These are phyloP conservation scores for Heliconius himera DNA, from an alignment of 1,140 invertebrate species.

Conservation along the genomic window DNA sequence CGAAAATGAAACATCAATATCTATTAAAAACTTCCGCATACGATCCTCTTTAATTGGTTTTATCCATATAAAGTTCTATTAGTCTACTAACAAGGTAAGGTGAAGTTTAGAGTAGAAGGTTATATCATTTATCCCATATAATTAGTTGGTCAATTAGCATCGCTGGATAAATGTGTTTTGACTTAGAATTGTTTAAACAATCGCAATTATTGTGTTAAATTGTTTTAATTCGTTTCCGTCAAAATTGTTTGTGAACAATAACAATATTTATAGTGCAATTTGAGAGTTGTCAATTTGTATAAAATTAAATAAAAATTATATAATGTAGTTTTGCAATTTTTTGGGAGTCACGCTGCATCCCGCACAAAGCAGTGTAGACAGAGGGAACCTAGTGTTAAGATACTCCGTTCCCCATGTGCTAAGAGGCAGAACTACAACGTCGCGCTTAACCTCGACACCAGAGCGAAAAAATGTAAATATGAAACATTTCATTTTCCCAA, in stretches of 20 bases:
- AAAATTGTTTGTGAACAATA: neutral
- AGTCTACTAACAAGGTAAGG: constrained; percentile 16
- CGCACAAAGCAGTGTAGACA: too few relatives aligned
- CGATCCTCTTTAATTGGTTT: neutral
- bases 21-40: neutral
- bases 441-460: too few relatives aligned
- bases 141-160: constrained; percentile 40
- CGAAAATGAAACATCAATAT: neutral
- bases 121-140: constrained; percentile 34
- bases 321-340: too few relatives aligned
- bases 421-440: too few relatives aligned
- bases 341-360: too few relatives aligned
- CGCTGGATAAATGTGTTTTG: constrained; percentile 40
- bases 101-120: constrained; percentile 34
- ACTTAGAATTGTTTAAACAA: constrained; percentile 20
- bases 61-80: neutral
- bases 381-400: too few relatives aligned
- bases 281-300: too few relatives aligned
- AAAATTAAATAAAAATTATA: too few relatives aligned
- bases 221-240: constrained; percentile 1
- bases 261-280: too few relatives aligned
- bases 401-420: too few relatives aligned
- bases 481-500: too few relatives aligned
- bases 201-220: constrained; percentile 9
- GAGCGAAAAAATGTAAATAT: too few relatives aligned